Conservation (phyloP, 2,888 invertebrate species). For the Phortica okadai region DNA sequence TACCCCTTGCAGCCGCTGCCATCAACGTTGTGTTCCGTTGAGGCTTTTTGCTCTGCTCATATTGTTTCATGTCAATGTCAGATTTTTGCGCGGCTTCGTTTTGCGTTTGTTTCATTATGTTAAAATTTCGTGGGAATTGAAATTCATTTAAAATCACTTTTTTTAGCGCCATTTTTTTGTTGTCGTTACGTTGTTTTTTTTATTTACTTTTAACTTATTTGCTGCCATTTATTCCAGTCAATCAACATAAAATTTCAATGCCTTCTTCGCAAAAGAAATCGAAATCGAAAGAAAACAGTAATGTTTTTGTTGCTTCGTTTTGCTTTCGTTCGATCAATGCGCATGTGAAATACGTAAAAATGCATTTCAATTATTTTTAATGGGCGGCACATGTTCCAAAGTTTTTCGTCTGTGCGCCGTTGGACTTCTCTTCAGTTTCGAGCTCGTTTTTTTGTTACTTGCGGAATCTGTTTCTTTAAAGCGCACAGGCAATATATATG, state of each 20-base stretch:
- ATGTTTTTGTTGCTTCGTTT: background rate
- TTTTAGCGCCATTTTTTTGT: too few species aligned
- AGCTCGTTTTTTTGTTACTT: background rate
- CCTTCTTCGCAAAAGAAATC: slow-evolving; percentile 17
- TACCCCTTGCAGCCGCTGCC: background rate
- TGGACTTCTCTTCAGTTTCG: background rate
- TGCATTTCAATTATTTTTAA: slow-evolving; percentile 34
- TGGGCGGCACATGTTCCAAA: slow-evolving; percentile 26
- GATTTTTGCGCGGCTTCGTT: background rate
- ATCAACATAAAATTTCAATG: slow-evolving; percentile 32
- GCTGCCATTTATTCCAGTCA: slow-evolving; percentile 31
- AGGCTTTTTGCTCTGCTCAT: background rate
- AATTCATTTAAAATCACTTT: background rate
- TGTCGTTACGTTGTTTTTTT: background rate
- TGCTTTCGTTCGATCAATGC: background rate
- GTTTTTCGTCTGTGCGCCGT: background rate
- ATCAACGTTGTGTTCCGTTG: background rate
- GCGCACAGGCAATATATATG: background rate
- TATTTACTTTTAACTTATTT: slow-evolving; percentile 26
- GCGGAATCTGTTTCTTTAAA: background rate
- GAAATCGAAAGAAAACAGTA: background rate
- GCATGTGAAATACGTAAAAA: slow-evolving; percentile 15
- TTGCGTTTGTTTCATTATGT: background rate
- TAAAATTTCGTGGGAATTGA: slow-evolving; percentile 12
- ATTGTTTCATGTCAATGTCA: background rate